Evolutionary conservation across 2,888 invertebrate species (phyloP).

Genomic region (Meloe dianella): DNA sequence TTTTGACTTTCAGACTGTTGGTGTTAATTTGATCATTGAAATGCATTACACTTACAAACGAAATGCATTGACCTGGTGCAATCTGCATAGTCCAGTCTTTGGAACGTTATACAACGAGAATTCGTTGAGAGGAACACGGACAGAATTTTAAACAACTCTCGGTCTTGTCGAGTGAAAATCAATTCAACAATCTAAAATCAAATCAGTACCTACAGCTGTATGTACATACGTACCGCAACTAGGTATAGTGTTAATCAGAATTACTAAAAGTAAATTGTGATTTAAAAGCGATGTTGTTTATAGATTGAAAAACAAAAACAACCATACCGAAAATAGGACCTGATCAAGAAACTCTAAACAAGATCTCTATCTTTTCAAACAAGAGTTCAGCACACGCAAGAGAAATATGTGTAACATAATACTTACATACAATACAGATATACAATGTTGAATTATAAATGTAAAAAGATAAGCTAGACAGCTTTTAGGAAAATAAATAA

Average conservation of each 20-base stretch:
- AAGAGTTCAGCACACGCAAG: conserved; percentile 3
- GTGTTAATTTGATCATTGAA: conserved; percentile 34
- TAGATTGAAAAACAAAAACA: too few species aligned
- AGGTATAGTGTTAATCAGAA: too few species aligned
- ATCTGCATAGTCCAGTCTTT: conserved; percentile 26
- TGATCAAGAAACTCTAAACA: conserved; percentile 11
- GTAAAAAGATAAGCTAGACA: not conserved
- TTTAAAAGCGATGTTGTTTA: not conserved
- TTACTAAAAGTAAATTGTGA: too few species aligned
- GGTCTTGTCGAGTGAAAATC: not conserved
- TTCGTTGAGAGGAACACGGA: not conserved
- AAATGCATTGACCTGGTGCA: conserved; percentile 33
- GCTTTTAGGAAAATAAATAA: not conserved
- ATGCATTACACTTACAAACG: conserved; percentile 33
- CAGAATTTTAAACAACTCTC: conserved; percentile 3
- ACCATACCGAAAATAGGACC: not conserved
- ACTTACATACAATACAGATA: not conserved
- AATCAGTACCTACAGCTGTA: not conserved
- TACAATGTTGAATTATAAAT: not conserved
- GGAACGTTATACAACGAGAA: not conserved
- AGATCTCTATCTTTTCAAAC: conserved; percentile 16
- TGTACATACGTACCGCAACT: too few species aligned
- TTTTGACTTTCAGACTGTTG: too few species aligned
- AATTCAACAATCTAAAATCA: not conserved
- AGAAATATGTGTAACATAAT: conserved; percentile 9